Conservation (phyloP, 2,797 vertebrate species). For the Epinephelus coioides region DNA sequence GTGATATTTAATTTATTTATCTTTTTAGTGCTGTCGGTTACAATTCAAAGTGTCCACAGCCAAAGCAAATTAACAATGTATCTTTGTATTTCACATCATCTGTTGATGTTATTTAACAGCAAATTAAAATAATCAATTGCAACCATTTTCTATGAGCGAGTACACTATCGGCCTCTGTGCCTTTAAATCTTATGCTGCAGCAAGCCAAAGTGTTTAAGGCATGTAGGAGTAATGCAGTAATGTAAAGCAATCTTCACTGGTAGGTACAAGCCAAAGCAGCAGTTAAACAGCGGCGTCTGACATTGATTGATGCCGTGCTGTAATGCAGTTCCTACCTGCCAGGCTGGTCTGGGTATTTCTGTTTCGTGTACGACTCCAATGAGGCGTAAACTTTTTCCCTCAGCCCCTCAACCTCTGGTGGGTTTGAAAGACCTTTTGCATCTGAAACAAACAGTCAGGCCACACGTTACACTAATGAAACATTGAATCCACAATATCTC, state of each 20-base stretch:
- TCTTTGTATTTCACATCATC: not conserved
- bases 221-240: not conserved
- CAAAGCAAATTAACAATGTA: not conserved
- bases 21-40: not conserved
- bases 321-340: slow-evolving; percentile 87
- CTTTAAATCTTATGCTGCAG: not conserved
- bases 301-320: not conserved
- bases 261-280: not conserved
- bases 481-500: not conserved
- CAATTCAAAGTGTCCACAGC: not conserved
- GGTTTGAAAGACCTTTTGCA: slow-evolving; percentile 95
- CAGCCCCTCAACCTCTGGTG: slow-evolving; percentile 92
- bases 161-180: not conserved
- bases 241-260: not conserved
- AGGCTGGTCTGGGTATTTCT: slow-evolving; percentile 96
- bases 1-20: not conserved
- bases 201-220: not conserved
- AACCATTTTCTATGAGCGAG: not conserved
- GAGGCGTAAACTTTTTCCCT: slow-evolving; percentile 97
- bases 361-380: slow-evolving; percentile 96
- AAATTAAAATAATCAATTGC: slow-evolving; percentile 14
- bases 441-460: slow-evolving; percentile 81
- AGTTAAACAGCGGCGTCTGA: slow-evolving; percentile 10
- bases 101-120: not conserved
- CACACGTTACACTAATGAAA: not conserved